These are phyloP conservation scores for Phalacrocorax pelagicus DNA, from an alignment of 2,113 vertebrate genomes.

Conservation along the genomic window DNA sequence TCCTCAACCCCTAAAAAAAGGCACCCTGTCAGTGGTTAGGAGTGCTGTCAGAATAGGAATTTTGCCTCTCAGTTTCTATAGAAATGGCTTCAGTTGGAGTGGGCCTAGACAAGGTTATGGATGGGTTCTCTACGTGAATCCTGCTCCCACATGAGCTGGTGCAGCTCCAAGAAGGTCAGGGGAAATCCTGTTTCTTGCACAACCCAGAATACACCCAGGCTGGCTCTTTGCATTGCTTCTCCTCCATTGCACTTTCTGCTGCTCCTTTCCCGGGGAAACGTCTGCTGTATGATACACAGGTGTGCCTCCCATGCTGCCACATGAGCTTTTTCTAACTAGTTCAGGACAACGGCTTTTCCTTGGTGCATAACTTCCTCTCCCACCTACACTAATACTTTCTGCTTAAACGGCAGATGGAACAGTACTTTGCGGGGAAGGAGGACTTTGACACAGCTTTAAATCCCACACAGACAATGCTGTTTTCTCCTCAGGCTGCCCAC, in stretches of 20 bases:
- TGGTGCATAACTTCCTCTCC: not conserved
- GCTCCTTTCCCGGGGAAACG: not conserved
- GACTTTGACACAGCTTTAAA: not conserved
- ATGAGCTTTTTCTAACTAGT: not conserved
- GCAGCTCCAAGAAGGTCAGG: not conserved
- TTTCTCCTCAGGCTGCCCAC: not conserved
- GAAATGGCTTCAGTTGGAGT: not conserved
- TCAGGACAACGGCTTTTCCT: not conserved
- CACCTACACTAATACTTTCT: not conserved
- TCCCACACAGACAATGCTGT: not conserved
- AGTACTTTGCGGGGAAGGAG: not conserved
- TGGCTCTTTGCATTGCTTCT: not conserved
- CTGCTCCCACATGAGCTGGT: not conserved
- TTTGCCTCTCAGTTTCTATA: not conserved
- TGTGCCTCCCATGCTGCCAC: not conserved
- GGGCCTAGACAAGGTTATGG: not conserved
- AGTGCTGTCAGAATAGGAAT: not conserved
- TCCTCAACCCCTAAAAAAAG: slow-evolving; percentile 32
- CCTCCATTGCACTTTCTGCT: not conserved
- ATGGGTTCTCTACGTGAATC: not conserved
- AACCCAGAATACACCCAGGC: not conserved
- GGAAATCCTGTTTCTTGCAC: not conserved
- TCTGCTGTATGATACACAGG: not conserved
- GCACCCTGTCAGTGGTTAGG: not conserved
- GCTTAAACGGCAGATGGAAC: not conserved